Base-by-base conservation (phyloP, 2,797 vertebrate genomes). In the Somateria mollissima region DNA sequence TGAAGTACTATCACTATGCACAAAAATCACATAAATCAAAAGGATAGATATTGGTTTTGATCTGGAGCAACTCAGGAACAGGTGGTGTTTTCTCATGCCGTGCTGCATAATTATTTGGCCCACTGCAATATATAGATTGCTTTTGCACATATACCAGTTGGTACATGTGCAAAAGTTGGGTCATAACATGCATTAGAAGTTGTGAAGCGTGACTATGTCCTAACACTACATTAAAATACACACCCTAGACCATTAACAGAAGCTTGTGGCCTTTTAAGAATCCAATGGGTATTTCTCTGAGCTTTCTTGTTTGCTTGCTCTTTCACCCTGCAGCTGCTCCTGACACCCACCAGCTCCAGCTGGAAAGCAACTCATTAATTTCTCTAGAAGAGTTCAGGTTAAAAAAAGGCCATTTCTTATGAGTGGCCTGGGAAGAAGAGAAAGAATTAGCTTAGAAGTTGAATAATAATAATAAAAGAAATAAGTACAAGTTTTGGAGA, bases 211-310 rank as follows among this genome's bases (percentile, higher is more conserved):
- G 8, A 66, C 11, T 57, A 24, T 19, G 54, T 66, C 36, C 32
- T 39, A 65, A n/a, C 4, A 8, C 10, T 62, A 10, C 3, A 21
- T n/a, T 36, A 51, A 87, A 72, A 84, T 41, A 78, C 2, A 32
- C 6, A 49, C 0, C 0, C 0, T 11, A 61, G 2, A 45, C 4
- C 18, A 43, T 5, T 54, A 80, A 53, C 8, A 62, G 32, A 45
- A 6, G 6, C 14, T 57, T 24, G 2, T 9, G 20, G 2, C 3
- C 9, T 49, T 73, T 49, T 45, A 36, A 15, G 10, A 78, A 51
- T 27, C 32, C 9, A 1, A 0, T 5, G 5, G 54, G 13, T 41
- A 11, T 30, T 79, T 66, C 49, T 65, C 47, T 20, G 15, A 66
- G 11, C 6, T 77, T 76, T 58, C 51, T 30, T 24, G 3, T 43